Percentiles rank a stretch among this genome's conserved stretches.
Conservation (phyloP, 2,113 vertebrate species). For the Elachura formosa region DNA sequence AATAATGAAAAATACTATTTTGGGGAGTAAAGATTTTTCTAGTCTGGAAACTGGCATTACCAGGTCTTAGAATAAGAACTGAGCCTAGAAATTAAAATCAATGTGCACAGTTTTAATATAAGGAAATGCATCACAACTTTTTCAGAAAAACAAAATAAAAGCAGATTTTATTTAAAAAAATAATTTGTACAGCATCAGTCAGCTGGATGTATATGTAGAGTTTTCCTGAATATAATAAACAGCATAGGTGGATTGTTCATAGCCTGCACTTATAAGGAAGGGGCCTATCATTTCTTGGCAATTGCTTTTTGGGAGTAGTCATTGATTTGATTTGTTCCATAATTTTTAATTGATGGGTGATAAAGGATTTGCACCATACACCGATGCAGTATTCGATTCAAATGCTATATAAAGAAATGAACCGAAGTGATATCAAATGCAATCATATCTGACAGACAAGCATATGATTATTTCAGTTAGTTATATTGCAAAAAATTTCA, state of each 20-base stretch:
- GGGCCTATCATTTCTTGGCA: not conserved
- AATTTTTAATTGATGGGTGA: not conserved
- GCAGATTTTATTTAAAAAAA: not conserved
- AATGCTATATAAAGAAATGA: not conserved
- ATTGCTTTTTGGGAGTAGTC: not conserved
- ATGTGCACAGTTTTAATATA: not conserved
- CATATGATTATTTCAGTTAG: not conserved
- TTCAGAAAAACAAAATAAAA: not conserved
- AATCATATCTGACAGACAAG: not conserved
- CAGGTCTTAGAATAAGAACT: not conserved
- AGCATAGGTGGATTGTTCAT: not conserved
- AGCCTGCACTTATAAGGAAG: not conserved
- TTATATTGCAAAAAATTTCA: not conserved
- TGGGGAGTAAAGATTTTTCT: not conserved
- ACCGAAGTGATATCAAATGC: not conserved
- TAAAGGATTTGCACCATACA: not conserved
- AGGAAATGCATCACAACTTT: not conserved
- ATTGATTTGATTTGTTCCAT: not conserved
- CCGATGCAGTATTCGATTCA: not conserved
- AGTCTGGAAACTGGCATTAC: not conserved
- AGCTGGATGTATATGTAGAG: constrained; percentile 19
- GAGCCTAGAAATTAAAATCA: not conserved
- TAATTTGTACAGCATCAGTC: not conserved
- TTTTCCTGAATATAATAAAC: constrained; percentile 26
- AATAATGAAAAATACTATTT: not conserved